Evolutionary conservation across 2,113 vertebrate genomes (phyloP).

Genomic region (Lagenorhynchus albirostris): DNA sequence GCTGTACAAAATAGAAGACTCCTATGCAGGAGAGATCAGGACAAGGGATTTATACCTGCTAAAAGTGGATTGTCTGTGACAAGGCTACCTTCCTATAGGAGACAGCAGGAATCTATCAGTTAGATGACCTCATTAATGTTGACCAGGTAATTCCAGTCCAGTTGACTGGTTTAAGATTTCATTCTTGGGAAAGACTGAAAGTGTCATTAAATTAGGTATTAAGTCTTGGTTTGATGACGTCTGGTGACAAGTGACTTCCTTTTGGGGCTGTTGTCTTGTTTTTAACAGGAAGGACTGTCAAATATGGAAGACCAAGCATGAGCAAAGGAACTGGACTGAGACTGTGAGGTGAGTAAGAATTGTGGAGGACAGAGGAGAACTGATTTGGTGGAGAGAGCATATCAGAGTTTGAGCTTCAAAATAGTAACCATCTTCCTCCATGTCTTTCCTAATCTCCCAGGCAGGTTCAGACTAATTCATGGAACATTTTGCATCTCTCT

Average conservation of each 20-base stretch:
- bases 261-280: neutral
- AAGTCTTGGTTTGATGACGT: neutral
- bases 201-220: neutral
- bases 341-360: neutral
- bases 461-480: neutral
- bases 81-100: neutral
- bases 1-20: neutral
- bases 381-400: neutral
- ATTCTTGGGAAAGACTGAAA: neutral
- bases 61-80: neutral
- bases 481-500: neutral
- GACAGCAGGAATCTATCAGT: neutral
- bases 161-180: neutral
- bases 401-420: neutral
- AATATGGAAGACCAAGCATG: neutral
- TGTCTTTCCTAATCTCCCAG: neutral
- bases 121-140: neutral
- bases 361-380: neutral
- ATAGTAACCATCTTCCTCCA: neutral
- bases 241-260: neutral
- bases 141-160: neutral
- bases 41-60: neutral
- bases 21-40: neutral
- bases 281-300: neutral
- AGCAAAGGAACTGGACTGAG: neutral